These are phyloP conservation scores for Mercenaria mercenaria DNA, from an alignment of 1,140 invertebrate genomes.

Conservation along the genomic window DNA sequence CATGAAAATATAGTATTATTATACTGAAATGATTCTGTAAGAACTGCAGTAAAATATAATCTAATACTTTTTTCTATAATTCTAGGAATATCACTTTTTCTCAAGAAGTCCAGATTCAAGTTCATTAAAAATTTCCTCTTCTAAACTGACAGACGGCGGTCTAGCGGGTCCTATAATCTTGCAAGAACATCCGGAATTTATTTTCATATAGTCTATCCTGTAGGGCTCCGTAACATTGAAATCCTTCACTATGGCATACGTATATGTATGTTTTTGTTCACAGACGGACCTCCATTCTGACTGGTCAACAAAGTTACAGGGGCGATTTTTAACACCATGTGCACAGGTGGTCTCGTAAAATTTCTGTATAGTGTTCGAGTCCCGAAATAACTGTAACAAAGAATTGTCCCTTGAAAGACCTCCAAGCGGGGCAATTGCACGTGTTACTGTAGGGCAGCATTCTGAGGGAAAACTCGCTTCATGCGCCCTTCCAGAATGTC, in stretches of 20 bases:
- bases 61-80: too few relatives aligned
- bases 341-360: constrained; percentile 94
- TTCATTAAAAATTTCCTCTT: not conserved
- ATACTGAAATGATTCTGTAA: too few relatives aligned
- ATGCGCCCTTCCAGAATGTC: too few relatives aligned
- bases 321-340: constrained; percentile 90
- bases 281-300: constrained; percentile 91
- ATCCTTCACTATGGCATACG: constrained; percentile 92
- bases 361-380: constrained; percentile 87
- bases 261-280: constrained; percentile 94
- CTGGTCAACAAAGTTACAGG: constrained; percentile 92
- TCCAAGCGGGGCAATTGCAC: constrained; percentile 92
- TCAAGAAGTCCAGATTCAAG: not conserved
- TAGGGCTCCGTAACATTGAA: constrained; percentile 87
- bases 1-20: too few relatives aligned
- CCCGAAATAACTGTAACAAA: constrained; percentile 92
- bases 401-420: constrained; percentile 91
- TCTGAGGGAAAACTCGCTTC: constrained; percentile 78
- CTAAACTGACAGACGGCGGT: not conserved
- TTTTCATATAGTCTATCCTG: constrained; percentile 93
- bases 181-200: constrained; percentile 94
- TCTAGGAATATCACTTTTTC: constrained; percentile 5
- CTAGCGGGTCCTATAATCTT: not conserved
- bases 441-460: constrained; percentile 92
- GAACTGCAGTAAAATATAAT: too few relatives aligned